phyloP scores from a whole-genome alignment of 92 coral and sea anemone genomes.

The Heteractis magnifica region DNA sequence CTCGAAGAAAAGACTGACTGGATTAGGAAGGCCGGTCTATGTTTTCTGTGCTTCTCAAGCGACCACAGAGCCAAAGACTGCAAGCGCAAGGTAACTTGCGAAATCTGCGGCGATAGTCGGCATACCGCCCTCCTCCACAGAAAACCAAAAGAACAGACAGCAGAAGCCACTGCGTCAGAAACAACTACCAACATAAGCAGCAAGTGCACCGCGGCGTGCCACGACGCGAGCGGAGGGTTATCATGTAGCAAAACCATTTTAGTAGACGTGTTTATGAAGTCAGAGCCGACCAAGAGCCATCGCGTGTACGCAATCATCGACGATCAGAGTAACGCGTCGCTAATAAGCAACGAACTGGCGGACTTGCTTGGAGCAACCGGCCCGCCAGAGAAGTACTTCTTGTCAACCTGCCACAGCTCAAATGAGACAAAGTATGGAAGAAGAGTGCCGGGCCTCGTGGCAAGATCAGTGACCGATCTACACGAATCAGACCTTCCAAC shows the following conservation, averaged over 20 bases:
- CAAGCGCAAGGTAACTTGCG: not conserved
- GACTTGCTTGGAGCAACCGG: conserved; percentile 19
- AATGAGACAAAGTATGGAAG: conserved; percentile 17
- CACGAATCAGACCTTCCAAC: conserved; percentile 24
- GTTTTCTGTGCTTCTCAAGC: conserved; percentile 17
- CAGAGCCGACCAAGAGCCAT: conserved; percentile 4
- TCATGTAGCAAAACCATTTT: conserved; percentile 10
- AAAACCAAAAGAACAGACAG: no score
- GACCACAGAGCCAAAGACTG: conserved; percentile 16
- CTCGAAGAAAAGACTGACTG: conserved; percentile 30
- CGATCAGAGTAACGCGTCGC: conserved; percentile 37
- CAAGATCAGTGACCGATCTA: conserved; percentile 22
- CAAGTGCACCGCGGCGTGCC: conserved; percentile 6
- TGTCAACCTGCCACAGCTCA: conserved; percentile 25
- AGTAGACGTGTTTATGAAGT: conserved; percentile 9
- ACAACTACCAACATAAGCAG: no score
- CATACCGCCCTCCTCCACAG: not conserved
- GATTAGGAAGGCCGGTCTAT: conserved; percentile 18
- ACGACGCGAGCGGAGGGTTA: not conserved
- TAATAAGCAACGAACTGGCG: conserved; percentile 28
- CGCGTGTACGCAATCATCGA: conserved; percentile 25
- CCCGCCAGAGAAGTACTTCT: conserved; percentile 26
- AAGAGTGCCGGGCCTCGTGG: conserved; percentile 16
- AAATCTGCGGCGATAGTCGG: conserved; percentile 19
- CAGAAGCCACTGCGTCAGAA: no score